Conservation (phyloP, 2,797 vertebrate genomes). For the Gila robusta region DNA sequence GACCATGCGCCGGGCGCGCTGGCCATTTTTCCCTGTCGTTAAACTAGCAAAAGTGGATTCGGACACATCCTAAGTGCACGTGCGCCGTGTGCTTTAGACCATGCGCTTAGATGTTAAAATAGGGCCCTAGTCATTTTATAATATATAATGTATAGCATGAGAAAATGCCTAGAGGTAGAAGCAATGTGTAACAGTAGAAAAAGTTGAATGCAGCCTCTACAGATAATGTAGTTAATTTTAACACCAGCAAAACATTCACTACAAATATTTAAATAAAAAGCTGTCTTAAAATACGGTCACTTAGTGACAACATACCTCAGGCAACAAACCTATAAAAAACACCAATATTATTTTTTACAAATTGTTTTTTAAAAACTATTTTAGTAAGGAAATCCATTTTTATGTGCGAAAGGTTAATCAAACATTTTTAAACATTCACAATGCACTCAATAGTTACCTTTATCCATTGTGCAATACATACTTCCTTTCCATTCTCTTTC, state of each 20-base stretch:
- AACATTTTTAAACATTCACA: background rate
- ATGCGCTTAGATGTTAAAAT: too few species aligned
- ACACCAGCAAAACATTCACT: background rate
- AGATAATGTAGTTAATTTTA: background rate
- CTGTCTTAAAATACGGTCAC: background rate
- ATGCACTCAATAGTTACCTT: background rate
- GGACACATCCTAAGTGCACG: too few species aligned
- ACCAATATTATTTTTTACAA: background rate
- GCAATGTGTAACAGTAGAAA: background rate
- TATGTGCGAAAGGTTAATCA: background rate
- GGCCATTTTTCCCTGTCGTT: too few species aligned
- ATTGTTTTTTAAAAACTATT: too few species aligned
- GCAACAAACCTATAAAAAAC: background rate
- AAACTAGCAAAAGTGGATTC: too few species aligned
- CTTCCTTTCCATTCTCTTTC: background rate
- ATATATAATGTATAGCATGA: background rate
- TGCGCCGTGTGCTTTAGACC: too few species aligned
- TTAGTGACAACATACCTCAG: background rate
- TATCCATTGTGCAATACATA: background rate
- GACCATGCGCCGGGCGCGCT: too few species aligned
- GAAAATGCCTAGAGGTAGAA: background rate
- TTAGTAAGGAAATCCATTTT: background rate
- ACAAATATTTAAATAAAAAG: background rate
- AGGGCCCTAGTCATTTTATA: background rate
- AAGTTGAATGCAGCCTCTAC: background rate